A percentile compares a stretch with the other conserved stretches of the same genome.
Evolutionary conservation across 2,797 vertebrate genomes (phyloP).

Genomic region (Ctenopoma multispine): DNA sequence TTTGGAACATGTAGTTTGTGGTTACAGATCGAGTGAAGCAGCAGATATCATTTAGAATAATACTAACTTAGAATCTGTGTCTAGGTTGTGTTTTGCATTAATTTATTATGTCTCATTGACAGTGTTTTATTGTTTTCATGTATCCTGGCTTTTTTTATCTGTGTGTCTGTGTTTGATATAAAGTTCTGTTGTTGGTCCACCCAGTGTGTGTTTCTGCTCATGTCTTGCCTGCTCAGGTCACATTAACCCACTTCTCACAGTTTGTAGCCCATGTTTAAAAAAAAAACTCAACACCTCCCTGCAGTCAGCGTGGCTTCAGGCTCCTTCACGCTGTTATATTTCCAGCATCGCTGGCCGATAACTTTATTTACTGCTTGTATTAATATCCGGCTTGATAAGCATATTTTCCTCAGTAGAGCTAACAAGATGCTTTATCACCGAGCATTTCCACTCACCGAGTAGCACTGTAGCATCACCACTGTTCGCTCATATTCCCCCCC

Average conservation of each 20-base stretch:
- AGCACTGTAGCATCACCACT: constrained; percentile 22
- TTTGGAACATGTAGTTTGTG: too few relatives aligned
- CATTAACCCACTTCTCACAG: constrained; percentile 82
- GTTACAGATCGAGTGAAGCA: neutral
- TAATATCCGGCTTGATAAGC: constrained; percentile 84
- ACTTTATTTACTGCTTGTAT: constrained; percentile 82
- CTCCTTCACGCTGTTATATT: constrained; percentile 71
- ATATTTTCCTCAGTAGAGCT: constrained; percentile 83
- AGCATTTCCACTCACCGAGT: constrained; percentile 50
- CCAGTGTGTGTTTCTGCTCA: constrained; percentile 53
- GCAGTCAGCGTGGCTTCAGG: constrained; percentile 65
- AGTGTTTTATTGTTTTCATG: too few relatives aligned
- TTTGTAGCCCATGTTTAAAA: constrained; percentile 58
- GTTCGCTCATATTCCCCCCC: constrained; percentile 57
- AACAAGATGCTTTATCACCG: constrained; percentile 84
- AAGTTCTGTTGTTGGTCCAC: constrained; percentile 25
- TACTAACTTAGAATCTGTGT: neutral
- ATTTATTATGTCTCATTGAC: too few relatives aligned
- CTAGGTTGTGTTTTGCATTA: too few relatives aligned
- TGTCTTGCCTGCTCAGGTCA: constrained; percentile 78
- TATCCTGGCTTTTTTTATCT: neutral
- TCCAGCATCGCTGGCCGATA: constrained; percentile 66
- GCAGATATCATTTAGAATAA: neutral
- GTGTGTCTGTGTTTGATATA: constrained; percentile 24
- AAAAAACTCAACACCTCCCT: constrained; percentile 46